These are phyloP conservation scores for Oriolus oriolus DNA, from an alignment of 2,113 vertebrate genomes.

Conservation along the genomic window DNA sequence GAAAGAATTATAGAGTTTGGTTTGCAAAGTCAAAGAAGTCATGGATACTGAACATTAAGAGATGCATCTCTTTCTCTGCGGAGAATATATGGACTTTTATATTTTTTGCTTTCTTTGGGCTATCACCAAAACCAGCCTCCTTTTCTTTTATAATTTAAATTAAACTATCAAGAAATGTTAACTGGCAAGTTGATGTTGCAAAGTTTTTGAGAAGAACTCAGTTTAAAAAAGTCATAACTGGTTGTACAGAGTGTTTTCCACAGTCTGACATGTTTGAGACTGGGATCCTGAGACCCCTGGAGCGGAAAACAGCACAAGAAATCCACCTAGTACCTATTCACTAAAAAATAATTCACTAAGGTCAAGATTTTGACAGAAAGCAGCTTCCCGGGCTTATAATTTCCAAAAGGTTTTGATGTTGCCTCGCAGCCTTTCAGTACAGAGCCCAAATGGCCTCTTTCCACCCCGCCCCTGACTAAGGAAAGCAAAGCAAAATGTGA, in stretches of 20 bases:
- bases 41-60: background rate
- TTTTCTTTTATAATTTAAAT: background rate
- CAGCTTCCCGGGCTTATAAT: background rate
- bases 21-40: background rate
- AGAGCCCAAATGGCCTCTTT: background rate
- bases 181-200: background rate
- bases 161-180: background rate
- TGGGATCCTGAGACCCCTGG: background rate
- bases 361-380: background rate
- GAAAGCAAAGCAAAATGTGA: background rate
- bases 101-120: background rate
- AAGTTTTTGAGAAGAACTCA: background rate
- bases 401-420: background rate
- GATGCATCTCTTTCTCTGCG: background rate
- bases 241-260: background rate
- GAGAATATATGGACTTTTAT: background rate
- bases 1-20: background rate
- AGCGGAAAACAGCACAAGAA: background rate
- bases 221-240: background rate
- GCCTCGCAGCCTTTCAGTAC: background rate
- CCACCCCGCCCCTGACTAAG: background rate
- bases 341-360: background rate
- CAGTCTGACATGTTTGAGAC: background rate
- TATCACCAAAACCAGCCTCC: background rate
- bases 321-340: background rate